Evolutionary conservation across 2,113 vertebrate genomes (phyloP), one percentile per base, ranked within the genome.

Genomic region (Ammospiza nelsoni): DNA sequence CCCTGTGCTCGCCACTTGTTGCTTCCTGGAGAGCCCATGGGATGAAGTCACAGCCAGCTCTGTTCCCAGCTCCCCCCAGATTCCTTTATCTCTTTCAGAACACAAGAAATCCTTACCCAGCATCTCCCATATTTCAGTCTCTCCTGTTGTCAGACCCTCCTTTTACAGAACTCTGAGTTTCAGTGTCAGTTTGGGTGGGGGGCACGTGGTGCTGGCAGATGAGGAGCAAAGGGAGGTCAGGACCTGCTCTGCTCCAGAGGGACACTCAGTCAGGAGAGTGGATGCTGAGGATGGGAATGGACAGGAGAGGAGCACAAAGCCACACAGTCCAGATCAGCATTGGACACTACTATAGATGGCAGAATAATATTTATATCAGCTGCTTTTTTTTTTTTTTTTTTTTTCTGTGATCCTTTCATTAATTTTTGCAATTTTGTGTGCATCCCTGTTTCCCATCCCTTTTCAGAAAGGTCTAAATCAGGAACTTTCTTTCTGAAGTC

Each of bases 51-150:
- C 59, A 80, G 46, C 29, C 81, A 73, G 8, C 8, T 66, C 19
- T 81, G 33, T 19, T 37, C 73, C 65, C 16, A 15, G 39, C 31
- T 67, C 13, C 4, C 39, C 17, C 21, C 37, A 29, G 6, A 19
- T 49, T 62, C 15, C 62, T 77, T 54, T 25, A 4, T 84, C 4
- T 66, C 58, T n/a, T 76, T 69, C 5, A 15, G 68, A 44, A 8
- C 46, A 10, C 0, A 1, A 61, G 27, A 33, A 33, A 5, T 17
- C 9, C 23, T 72, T 57, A 65, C 31, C 9, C 3, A 74, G 0
- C 25, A 39, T 44, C 28, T 17, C 16, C 24, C 7, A 1, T 52
- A n/a, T 66, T 54, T 74, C 17, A 72, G 2, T 69, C 29, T 4
- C 0, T 66, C 41, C n/a, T 3, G 1, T 52, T 88, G 46, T 67